Percentiles rank a stretch among this genome's conserved stretches.
Conservation (phyloP, 1,140 invertebrate genomes). For the Zaprionus kolodkinae region DNA sequence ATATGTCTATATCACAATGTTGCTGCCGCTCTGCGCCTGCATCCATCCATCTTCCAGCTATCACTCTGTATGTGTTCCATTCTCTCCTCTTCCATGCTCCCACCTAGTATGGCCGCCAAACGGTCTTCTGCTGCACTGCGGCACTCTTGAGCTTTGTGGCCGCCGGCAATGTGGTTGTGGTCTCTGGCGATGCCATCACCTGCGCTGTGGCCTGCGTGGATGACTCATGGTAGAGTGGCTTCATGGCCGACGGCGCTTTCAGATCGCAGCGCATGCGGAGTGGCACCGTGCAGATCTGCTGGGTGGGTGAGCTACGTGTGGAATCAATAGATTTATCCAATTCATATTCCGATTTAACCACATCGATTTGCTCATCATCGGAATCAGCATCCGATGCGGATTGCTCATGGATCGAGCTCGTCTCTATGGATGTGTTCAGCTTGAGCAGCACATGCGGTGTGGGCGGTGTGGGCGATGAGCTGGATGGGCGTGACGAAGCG, state of each 20-base stretch:
- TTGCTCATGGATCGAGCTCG: constrained; percentile 87
- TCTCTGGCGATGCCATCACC: constrained; percentile 84
- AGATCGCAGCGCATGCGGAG: constrained; percentile 85
- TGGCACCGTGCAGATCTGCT: constrained; percentile 46
- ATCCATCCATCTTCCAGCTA: constrained; percentile 30
- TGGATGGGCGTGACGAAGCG: constrained; percentile 85
- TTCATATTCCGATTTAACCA: constrained; percentile 90
- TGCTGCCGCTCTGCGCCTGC: constrained; percentile 73
- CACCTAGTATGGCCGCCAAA: constrained; percentile 90
- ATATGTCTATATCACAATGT: constrained; percentile 82
- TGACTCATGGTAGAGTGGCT: constrained; percentile 83
- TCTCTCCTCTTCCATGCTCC: constrained; percentile 12
- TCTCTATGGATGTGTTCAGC: constrained; percentile 85
- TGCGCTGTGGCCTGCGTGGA: constrained; percentile 19
- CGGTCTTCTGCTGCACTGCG: constrained; percentile 87
- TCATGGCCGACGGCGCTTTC: constrained; percentile 86
- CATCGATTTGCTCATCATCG: constrained; percentile 89
- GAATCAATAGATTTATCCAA: constrained; percentile 79
- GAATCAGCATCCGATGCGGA: constrained; percentile 87
- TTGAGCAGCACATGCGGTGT: constrained; percentile 83
- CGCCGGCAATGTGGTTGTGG: constrained; percentile 85
- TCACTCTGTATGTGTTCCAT: constrained; percentile 49
- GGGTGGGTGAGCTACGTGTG: constrained; percentile 65
- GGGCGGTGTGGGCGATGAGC: constrained; percentile 84
- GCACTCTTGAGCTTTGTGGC: constrained; percentile 84